These are phyloP conservation scores for Apogon talboti DNA, from an alignment of 2,797 vertebrate species.

Conservation along the genomic window DNA sequence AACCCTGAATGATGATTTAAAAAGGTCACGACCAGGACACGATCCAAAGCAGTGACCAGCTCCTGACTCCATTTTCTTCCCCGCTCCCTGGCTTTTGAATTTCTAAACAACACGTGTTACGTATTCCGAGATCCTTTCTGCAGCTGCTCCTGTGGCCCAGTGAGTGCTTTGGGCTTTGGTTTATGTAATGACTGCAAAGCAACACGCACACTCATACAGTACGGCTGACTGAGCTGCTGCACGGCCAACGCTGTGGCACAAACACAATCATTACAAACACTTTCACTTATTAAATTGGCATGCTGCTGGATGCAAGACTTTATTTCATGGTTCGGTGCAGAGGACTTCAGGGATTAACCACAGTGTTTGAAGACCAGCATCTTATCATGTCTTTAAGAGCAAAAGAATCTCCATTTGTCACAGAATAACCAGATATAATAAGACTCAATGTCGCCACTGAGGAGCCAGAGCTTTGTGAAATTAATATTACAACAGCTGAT, in stretches of 20 bases:
- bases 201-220: slow-evolving; percentile 51
- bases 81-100: slow-evolving; percentile 48
- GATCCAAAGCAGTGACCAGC: slow-evolving; percentile 34
- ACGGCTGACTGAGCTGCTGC: slow-evolving; percentile 63
- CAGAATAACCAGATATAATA: neutral
- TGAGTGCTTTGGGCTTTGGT: slow-evolving; percentile 71
- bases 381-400: neutral
- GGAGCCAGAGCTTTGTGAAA: neutral
- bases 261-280: slow-evolving; percentile 69
- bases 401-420: slow-evolving; percentile 2
- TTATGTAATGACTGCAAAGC: slow-evolving; percentile 78
- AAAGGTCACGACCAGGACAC: slow-evolving; percentile 47
- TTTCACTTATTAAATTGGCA: slow-evolving; percentile 64
- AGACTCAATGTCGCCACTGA: neutral
- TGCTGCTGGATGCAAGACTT: slow-evolving; percentile 49
- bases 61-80: slow-evolving; percentile 32
- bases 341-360: slow-evolving; percentile 17
- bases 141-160: slow-evolving; percentile 74
- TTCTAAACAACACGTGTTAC: slow-evolving; percentile 63
- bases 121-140: slow-evolving; percentile 70
- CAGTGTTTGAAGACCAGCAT: slow-evolving; percentile 14
- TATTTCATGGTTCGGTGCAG: slow-evolving; percentile 48
- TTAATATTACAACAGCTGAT: neutral
- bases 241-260: slow-evolving; percentile 55
- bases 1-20: slow-evolving; percentile 2